These are phyloP conservation scores for Artibeus lituratus DNA, from an alignment of 2,797 vertebrate species.

Conservation along the genomic window DNA sequence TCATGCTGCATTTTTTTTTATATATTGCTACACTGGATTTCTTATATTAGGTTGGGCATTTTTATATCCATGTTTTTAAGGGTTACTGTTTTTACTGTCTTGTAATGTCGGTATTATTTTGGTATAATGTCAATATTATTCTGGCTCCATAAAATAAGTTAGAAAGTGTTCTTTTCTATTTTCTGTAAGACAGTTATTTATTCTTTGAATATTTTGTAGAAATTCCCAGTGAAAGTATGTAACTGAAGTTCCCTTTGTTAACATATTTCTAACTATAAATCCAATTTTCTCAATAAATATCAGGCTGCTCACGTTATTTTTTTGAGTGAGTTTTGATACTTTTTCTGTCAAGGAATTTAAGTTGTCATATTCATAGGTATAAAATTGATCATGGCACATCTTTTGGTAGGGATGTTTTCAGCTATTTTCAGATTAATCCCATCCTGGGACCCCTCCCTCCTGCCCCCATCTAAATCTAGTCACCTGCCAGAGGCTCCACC, in stretches of 20 bases:
- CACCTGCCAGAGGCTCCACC: not conserved
- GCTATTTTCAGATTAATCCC: not conserved
- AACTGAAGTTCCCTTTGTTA: not conserved
- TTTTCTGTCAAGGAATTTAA: not conserved
- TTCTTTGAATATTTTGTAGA: not conserved
- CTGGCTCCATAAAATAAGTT: not conserved
- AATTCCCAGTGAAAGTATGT: not conserved
- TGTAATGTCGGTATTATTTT: not conserved
- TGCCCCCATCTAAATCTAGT: not conserved
- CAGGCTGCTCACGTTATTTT: not conserved
- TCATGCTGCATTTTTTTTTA: not conserved
- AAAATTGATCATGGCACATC: not conserved
- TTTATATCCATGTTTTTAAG: not conserved
- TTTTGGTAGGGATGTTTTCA: not conserved
- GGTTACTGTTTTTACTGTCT: not conserved
- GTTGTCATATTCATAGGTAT: not conserved
- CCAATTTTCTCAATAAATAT: not conserved
- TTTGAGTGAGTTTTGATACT: not conserved
- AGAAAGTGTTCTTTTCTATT: not conserved
- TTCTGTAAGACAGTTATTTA: not conserved
- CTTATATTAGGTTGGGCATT: not conserved
- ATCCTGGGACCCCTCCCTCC: too few species aligned
- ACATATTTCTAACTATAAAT: not conserved
- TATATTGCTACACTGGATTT: not conserved
- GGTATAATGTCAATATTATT: not conserved